Base-by-base conservation (phyloP, 2,888 invertebrate species). In the Adelphocoris suturalis region DNA sequence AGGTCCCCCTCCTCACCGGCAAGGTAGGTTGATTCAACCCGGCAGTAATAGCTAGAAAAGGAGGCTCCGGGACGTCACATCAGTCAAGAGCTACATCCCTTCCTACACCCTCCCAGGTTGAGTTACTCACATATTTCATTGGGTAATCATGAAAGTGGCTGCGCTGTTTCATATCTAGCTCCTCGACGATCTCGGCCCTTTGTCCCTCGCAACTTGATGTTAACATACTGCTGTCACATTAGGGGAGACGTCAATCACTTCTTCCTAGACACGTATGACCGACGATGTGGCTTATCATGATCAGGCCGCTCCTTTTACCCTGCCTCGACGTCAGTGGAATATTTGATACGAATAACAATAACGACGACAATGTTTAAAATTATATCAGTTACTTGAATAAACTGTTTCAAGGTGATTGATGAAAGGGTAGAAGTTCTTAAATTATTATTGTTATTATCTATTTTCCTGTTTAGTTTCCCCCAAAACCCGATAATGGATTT, bases 101-200 rank as follows among this genome's bases (percentile, higher is more conserved):
- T 19, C 52, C 52, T 52, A 23, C 48, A 5, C 52, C n/a, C 9
- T n/a, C 78, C 28, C 46, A 37, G 16, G 46, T 23, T 82, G 82
- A 82, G 82, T 52, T 52, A 52, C 82, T 82, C 82, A 82, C 82
- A 82, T 82, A 82, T 82, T 82, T 82, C 82, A 82, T 82, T 82
- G 82, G 82, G 82, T 82, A 82, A 82, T 82, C 82, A 82, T 52
- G 82, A 82, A 82, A 82, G 82, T 82, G 82, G 82, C 82, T 82
- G 48, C 19, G 82, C 82, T 82, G 82, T 82, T 82, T 52, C 82
- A 82, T 82, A 82, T 82, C 82, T 82, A 13, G 27, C 82, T 82
- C 52, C 82, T 52, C 27, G 14, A 47, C 52, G 82, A 82, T 82
- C 82, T 82, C 52, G 14, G 52, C 52, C 82, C 52, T 82, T 82